Base-by-base conservation (phyloP, 2,888 invertebrate genomes). In the Thymelicus sylvestris region DNA sequence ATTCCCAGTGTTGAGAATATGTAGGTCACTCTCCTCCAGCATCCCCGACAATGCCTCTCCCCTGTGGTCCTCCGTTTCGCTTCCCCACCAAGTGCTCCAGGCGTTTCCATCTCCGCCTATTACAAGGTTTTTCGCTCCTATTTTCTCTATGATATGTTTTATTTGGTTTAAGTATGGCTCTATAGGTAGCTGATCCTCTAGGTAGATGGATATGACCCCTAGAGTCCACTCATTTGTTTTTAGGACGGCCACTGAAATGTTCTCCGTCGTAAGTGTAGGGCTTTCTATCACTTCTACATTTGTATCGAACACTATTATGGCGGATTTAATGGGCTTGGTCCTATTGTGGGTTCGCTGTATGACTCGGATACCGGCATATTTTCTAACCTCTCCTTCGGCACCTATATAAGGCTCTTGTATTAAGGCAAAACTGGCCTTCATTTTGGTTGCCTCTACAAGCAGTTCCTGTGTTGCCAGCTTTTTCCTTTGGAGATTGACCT, bases 371-470 rank as follows among this genome's bases (percentile, higher is more conserved):
- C 72, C 72, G 2, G 19, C 0, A 0, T 6, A 6, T 13, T 7
- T 38, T 31, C 13, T 47, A 31, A 15, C 15, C 41, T 6, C 15
- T 1, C 7, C n/a, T 12, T 59, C 2, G 1, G 19, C 55, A 0
- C 71, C 72, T 3, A 71, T 64, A 15, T 74, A 72, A 0, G 74
- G 72, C 41, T 73, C 74, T 15, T 76, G 74, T 0, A 74, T 8
- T 0, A 76, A 13, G 0, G 74, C 73, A 0, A 59, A 0, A 12
- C 39, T 0, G 55, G n/a, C 24, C 39, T 50, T 0, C 65, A 47
- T 3, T 64, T 61, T 0, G 1, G 2, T 19, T 0, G 71, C 73
- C 8, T 60, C 38, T 7, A 39, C n/a, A 0, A 60, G 2, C 1
- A 60, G n/a, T n/a, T 60, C 59, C 0, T 13, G 2, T 0, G 59